These are phyloP conservation scores for Lathamus discolor DNA, from an alignment of 2,113 vertebrate genomes.

Conservation along the genomic window DNA sequence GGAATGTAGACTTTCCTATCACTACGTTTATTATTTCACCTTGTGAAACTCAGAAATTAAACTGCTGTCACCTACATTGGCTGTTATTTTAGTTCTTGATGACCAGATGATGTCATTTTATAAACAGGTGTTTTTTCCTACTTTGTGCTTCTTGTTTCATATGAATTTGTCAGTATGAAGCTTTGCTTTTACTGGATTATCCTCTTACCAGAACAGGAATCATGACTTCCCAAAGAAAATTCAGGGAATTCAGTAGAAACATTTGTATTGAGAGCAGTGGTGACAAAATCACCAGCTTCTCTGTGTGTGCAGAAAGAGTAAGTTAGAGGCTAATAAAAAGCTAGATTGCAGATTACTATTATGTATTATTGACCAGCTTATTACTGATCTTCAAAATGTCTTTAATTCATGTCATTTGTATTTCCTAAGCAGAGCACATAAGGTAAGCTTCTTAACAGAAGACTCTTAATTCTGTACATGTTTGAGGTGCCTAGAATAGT, in stretches of 20 bases:
- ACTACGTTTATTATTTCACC: background rate
- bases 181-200: background rate
- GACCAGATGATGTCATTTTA: background rate
- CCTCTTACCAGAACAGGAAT: background rate
- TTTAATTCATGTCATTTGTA: background rate
- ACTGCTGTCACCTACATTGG: fast-evolving
- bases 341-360: background rate
- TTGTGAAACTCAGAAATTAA: background rate
- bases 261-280: background rate
- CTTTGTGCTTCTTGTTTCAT: background rate
- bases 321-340: background rate
- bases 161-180: background rate
- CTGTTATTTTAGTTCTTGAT: background rate
- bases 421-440: background rate
- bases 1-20: background rate
- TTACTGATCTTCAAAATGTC: background rate
- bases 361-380: background rate
- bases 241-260: background rate
- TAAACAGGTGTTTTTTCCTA: background rate
- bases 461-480: background rate
- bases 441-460: background rate
- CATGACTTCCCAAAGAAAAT: background rate
- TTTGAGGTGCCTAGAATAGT: conserved; percentile 5
- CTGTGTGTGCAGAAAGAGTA: background rate
- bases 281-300: background rate